phyloP scores from a whole-genome alignment of 2,888 invertebrate species.

The Torymus texanus region DNA sequence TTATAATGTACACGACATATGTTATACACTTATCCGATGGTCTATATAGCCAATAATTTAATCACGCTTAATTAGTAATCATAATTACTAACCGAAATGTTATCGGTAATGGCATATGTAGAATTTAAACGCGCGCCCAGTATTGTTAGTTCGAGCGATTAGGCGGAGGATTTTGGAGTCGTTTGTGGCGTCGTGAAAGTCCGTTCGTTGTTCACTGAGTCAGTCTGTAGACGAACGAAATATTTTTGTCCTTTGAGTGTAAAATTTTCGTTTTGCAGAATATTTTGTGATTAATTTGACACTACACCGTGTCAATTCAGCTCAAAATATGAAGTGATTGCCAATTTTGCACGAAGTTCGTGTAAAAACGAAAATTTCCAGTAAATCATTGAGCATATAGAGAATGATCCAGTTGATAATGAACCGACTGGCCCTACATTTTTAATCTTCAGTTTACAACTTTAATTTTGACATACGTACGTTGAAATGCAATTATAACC shows the following conservation, averaged over 20 bases:
- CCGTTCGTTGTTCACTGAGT: conserved; percentile 21
- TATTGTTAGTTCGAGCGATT: conserved; percentile 32
- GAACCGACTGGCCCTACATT: neutral
- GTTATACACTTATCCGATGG: no score
- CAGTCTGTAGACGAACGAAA: neutral
- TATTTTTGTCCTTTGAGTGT: no score
- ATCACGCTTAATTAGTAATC: conserved; percentile 50
- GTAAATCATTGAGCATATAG: neutral
- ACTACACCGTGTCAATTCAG: no score
- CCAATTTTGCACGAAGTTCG: neutral
- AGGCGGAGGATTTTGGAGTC: conserved; percentile 27
- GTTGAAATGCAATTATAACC: conserved; percentile 32
- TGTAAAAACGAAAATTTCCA: conserved; percentile 11
- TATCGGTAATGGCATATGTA: conserved; percentile 29
- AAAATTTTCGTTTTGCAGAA: neutral
- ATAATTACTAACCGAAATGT: conserved; percentile 38
- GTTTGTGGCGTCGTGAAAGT: neutral
- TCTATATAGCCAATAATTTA: conserved; percentile 36
- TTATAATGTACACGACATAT: conserved; percentile 2
- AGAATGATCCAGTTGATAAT: neutral
- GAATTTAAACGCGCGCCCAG: conserved; percentile 20
- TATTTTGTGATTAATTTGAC: conserved; percentile 3
- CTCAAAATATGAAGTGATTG: neutral
- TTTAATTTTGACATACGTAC: conserved; percentile 6
- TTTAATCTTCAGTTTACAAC: conserved; percentile 7